Evolutionary conservation across 2,113 vertebrate species (phyloP), one percentile per base, ranked within the genome.

Genomic region (Esox niger): DNA sequence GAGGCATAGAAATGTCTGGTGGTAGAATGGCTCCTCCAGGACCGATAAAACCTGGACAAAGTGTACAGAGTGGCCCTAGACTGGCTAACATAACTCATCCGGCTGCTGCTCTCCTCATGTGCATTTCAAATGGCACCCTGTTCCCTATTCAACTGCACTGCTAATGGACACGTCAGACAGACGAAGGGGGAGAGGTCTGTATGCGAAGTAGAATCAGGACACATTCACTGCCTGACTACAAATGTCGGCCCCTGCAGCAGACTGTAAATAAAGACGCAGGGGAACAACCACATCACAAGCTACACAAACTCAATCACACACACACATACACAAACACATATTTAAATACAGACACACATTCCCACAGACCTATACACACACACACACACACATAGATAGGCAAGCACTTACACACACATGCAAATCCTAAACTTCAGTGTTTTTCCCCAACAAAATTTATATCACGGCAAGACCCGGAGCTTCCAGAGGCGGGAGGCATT

Each of bases 51-150:
- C 64, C 47, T 69, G 21, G 59, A 23, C 20, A 77, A 54, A 62
- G 13, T 17, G 38, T 43, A 43, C 15, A 43, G 30, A 33, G 71
- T 62, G 72, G 76, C 77, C 74, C 32, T 17, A 52, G 38, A 6
- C 15, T 6, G 60, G 66, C 68, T 61, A 31, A 60, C 52, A 6
- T 76, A 79, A 82, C 74, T 73, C 77, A 72, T 67, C 59, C 65
- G 54, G 17, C 33, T 6, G 23, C 69, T 29, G 8, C 0, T 1
- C n/a, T 62, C 46, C 20, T 17, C 35, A 5, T 5, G n/a, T 2
- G 20, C 47, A n/a, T 21, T n/a, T n/a, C n/a, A n/a, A 52, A 3
- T 6, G 20, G 20, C 13, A 13, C 33, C 32, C 31, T 62, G 1
- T 21, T 61, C 29, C 30, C 58, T 21, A 33, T 33, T 4, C 2